Conservation (phyloP, 92 coral and sea anemone genomes). For the Parazoanthus swiftii region DNA sequence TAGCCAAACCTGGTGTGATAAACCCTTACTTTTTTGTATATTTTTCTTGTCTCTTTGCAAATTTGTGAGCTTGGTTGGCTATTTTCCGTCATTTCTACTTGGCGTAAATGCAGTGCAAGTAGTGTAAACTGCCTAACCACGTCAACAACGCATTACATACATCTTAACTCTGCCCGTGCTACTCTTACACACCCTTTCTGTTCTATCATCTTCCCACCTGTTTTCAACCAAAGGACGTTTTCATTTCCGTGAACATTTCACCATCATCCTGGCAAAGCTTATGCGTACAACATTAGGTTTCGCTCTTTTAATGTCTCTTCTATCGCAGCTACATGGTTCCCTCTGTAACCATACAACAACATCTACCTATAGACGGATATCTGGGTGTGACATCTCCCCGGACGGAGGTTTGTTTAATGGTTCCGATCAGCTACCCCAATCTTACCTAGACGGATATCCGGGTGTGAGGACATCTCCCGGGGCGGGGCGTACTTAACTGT, state of each 20-base stretch:
- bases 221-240: neutral
- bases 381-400: slow-evolving; percentile 86
- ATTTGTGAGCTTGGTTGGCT: too few relatives aligned
- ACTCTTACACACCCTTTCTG: too few relatives aligned
- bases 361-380: slow-evolving; percentile 69
- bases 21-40: too few relatives aligned
- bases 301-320: neutral
- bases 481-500: slow-evolving; percentile 53
- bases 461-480: slow-evolving; percentile 83
- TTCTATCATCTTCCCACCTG: neutral
- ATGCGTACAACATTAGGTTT: neutral
- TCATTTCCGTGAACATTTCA: neutral
- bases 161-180: too few relatives aligned
- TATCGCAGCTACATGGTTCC: slow-evolving; percentile 38
- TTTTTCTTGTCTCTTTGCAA: too few relatives aligned
- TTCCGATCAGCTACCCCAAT: too few relatives aligned
- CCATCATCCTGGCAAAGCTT: neutral
- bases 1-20: too few relatives aligned
- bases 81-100: too few relatives aligned
- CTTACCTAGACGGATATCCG: slow-evolving; percentile 78
- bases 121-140: too few relatives aligned
- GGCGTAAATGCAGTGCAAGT: too few relatives aligned
- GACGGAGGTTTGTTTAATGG: neutral
- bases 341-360: slow-evolving; percentile 53
- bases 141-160: too few relatives aligned